Conservation (phyloP, 2,113 vertebrate genomes). For the Panthera uncia region DNA sequence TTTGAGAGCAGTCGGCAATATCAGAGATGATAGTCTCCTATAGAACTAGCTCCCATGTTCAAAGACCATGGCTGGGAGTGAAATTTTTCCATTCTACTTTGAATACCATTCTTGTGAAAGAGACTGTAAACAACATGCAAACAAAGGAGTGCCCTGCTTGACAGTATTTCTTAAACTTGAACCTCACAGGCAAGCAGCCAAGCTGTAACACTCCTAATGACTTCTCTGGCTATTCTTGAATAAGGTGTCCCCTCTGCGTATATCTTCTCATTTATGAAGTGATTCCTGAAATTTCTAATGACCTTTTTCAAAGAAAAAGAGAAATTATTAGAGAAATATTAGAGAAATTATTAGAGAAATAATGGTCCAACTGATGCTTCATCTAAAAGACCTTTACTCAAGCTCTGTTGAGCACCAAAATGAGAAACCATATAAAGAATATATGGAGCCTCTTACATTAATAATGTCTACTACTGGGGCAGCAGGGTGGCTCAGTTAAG, state of each 20-base stretch:
- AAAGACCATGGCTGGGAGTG: slow-evolving; percentile 93
- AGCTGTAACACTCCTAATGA: slow-evolving; percentile 59
- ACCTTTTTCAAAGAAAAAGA: slow-evolving; percentile 74
- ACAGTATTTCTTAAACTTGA: slow-evolving; percentile 82
- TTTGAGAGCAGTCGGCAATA: slow-evolving; percentile 95
- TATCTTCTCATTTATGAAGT: slow-evolving; percentile 79
- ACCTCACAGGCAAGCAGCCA: slow-evolving; percentile 80
- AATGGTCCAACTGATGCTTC: slow-evolving; percentile 80
- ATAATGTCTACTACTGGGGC: neutral
- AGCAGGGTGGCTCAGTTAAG: too few species aligned
- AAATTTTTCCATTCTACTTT: slow-evolving; percentile 62
- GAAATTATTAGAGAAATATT: too few species aligned
- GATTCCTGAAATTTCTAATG: slow-evolving; percentile 80
- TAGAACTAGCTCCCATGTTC: slow-evolving; percentile 95
- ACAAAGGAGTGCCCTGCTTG: slow-evolving; percentile 73
- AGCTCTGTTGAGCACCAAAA: neutral
- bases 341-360: slow-evolving; percentile 49
- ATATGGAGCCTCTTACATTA: neutral
- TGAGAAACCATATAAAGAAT: neutral
- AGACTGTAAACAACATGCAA: slow-evolving; percentile 78
- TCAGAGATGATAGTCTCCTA: slow-evolving; percentile 95
- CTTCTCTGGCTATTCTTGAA: slow-evolving; percentile 78
- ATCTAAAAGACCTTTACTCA: slow-evolving; percentile 61
- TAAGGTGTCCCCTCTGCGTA: slow-evolving; percentile 76
- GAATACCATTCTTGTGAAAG: slow-evolving; percentile 76